Evolutionary conservation across 2,113 vertebrate genomes (phyloP).

Genomic region (Eidolon helvum): DNA sequence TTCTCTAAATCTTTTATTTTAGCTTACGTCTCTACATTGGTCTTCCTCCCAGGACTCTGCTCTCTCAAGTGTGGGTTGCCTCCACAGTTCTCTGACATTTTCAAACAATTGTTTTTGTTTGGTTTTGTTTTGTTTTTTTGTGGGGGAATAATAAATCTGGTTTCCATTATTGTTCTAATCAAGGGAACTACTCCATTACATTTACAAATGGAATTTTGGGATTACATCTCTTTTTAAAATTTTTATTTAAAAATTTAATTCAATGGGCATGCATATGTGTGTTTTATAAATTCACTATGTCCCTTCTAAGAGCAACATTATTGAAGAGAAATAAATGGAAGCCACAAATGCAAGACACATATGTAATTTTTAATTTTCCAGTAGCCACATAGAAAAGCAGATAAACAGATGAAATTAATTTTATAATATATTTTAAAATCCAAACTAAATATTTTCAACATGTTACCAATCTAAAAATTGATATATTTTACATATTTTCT

Average conservation of each 20-base stretch:
- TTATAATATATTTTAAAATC: not conserved
- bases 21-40: not conserved
- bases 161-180: not conserved
- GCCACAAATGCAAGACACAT: not conserved
- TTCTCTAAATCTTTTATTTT: not conserved
- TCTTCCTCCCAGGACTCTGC: accelerated
- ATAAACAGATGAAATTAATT: not conserved
- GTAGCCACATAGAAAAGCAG: not conserved
- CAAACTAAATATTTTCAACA: not conserved
- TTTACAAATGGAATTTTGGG: not conserved
- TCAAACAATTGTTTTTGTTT: not conserved
- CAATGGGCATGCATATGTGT: not conserved
- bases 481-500: not conserved
- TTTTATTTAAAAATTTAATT: not conserved
- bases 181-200: not conserved
- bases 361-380: not conserved
- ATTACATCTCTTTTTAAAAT: not conserved
- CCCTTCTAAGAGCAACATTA: not conserved
- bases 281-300: not conserved
- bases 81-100: not conserved
- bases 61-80: not conserved
- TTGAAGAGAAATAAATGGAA: not conserved
- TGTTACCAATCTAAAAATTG: not conserved
- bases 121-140: not conserved
- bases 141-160: not conserved